Conservation (phyloP, 2,888 invertebrate species). For the Agrochola circellaris region DNA sequence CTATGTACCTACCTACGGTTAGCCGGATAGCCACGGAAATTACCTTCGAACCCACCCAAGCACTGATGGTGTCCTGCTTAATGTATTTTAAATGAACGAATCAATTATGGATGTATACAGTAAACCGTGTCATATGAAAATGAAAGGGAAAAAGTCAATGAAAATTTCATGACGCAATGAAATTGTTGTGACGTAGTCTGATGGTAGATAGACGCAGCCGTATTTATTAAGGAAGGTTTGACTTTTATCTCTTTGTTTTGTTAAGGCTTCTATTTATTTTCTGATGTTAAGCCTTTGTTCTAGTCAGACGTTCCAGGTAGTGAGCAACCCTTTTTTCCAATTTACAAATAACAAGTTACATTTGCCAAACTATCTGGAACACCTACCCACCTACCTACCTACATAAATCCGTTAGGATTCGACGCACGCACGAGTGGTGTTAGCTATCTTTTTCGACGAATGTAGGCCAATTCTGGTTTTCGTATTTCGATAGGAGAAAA, state of each 20-base stretch:
- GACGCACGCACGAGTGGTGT: constrained; percentile 58
- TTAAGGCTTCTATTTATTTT: constrained; percentile 68
- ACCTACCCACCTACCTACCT: constrained; percentile 62
- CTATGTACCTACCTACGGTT: constrained; percentile 34
- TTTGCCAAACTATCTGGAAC: constrained; percentile 67
- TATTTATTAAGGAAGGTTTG: constrained; percentile 56
- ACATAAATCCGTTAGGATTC: constrained; percentile 69
- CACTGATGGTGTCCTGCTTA: constrained; percentile 78
- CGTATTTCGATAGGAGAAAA: constrained; percentile 35
- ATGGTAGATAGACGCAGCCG: constrained; percentile 17
- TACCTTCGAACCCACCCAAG: constrained; percentile 75
- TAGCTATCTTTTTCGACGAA: constrained; percentile 57
- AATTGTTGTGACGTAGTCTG: constrained; percentile 67
- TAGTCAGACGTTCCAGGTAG: constrained; percentile 68
- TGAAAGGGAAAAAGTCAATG: constrained; percentile 75
- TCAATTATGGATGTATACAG: constrained; percentile 79
- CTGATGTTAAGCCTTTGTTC: constrained; percentile 71
- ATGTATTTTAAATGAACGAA: constrained; percentile 86
- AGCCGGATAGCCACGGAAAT: constrained; percentile 72
- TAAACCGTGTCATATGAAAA: constrained; percentile 76
- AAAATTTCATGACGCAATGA: constrained; percentile 76
- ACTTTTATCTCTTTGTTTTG: constrained; percentile 68
- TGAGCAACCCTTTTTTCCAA: constrained; percentile 72
- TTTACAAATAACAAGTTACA: constrained; percentile 74
- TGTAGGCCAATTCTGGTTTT: constrained; percentile 60